Evolutionary conservation across 2,797 vertebrate species (phyloP), one percentile per base, ranked within the genome.

Genomic region (Pachyuromys duprasi): DNA sequence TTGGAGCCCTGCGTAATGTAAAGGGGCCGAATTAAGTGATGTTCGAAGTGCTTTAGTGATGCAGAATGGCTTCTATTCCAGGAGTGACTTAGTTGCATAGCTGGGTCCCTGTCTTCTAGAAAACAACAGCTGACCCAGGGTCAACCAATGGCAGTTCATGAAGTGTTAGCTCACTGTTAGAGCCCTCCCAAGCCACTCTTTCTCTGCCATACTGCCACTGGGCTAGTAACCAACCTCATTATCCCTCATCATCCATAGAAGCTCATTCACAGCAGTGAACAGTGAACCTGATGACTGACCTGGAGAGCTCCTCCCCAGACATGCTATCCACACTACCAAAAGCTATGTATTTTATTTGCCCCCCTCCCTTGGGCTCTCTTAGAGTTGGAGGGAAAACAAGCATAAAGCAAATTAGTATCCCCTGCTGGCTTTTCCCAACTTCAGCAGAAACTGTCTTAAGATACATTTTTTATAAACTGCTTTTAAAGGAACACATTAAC

Each of bases 401-500:
- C 13, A 90, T 74, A 53, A 89, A 86, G 65, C 49, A 88, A 92
- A 17, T 80, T 57, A 67, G 22, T 65, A 33, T 53, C 67, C 60
- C 65, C 55, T 62, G 31, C 62, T 84, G 42, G 74, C 60, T 96
- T 67, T 96, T 89, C 63, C 63, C 24, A 92, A 75, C 39, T 60
- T 82, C 72, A 76, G 42, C 8, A 82, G 28, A 55, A 82, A 86
- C 15, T 42, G 26, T 14, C 88, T 69, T 36, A 84, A 76, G 63
- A 78, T 63, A 33, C 2, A 42, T 62, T 62, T 63, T 24, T 0
- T 57, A 9, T 33, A 92, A 90, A 60, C 53, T 57, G 39, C 63
- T 89, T 93, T 95, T 88, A 87, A 92, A 91, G 72, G 42, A 93
- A 81, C 86, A 63, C 49, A 57, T 75, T 53, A 90, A 84, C 26